Evolutionary conservation across 1,140 invertebrate species (phyloP).

Genomic region (Oppia nitens): DNA sequence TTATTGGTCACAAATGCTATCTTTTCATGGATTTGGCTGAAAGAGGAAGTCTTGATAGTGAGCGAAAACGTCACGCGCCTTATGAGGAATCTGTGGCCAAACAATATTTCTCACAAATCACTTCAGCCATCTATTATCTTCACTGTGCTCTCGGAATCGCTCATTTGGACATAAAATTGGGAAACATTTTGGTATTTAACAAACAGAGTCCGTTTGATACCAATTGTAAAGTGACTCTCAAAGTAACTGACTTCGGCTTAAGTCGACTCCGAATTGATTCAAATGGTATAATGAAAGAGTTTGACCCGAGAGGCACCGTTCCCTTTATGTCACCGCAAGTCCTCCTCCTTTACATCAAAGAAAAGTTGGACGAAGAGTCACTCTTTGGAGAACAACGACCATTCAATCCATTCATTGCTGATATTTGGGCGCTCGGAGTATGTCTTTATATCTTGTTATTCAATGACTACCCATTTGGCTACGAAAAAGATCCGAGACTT

Average conservation of each 20-base stretch:
- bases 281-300: background rate
- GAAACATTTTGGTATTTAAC: constrained; percentile 12
- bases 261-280: background rate
- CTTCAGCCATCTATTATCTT: background rate
- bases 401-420: constrained; percentile 20
- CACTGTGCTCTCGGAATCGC: background rate
- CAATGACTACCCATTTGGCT: too few species aligned
- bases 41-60: background rate
- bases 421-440: constrained; percentile 22
- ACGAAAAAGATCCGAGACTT: too few species aligned
- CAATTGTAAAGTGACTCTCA: constrained; percentile 3
- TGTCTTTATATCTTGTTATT: constrained; percentile 24
- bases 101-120: background rate
- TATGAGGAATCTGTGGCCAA: background rate
- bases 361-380: background rate
- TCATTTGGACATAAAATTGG: constrained; percentile 15
- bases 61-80: background rate
- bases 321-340: constrained; percentile 24
- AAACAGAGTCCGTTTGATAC: too few species aligned
- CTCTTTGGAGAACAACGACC: background rate
- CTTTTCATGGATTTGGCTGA: background rate
- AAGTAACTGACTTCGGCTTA: constrained; percentile 15
- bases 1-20: background rate
- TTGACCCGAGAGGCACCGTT: background rate
- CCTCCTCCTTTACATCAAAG: background rate